phyloP scores from a whole-genome alignment of 1,140 invertebrate species.

The Macrocentrus cingulum region DNA sequence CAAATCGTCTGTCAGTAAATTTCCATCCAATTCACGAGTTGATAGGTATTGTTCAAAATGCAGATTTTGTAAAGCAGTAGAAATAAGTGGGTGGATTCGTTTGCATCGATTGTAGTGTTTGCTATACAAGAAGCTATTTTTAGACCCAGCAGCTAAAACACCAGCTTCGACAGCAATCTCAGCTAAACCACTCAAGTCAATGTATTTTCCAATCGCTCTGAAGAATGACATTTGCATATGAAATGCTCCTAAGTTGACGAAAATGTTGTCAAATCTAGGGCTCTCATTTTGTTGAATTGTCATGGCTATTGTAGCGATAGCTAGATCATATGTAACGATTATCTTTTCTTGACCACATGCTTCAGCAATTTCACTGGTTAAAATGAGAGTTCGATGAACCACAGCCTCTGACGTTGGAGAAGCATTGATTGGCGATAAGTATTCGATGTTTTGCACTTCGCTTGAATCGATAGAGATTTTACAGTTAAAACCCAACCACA shows the following conservation, averaged over 20 bases:
- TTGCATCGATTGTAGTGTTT: constrained; percentile 10
- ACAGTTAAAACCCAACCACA: constrained; percentile 29
- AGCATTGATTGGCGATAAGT: constrained; percentile 13
- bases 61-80: neutral
- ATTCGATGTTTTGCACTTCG: neutral
- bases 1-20: too few species aligned
- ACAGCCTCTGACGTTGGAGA: constrained; percentile 1
- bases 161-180: neutral
- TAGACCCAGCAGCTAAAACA: neutral
- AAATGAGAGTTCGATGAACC: neutral
- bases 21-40: neutral
- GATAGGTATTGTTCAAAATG: constrained; percentile 23
- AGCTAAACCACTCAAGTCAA: constrained; percentile 9
- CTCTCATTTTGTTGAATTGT: neutral
- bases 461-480: constrained; percentile 12
- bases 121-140: neutral
- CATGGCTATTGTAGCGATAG: neutral
- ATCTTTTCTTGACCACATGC: neutral
- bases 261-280: neutral
- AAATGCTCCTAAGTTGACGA: neutral
- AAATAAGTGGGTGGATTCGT: neutral
- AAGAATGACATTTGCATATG: constrained; percentile 11
- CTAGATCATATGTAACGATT: neutral
- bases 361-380: neutral
- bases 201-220: neutral